Percentiles rank a stretch among this genome's conserved stretches.
These are phyloP conservation scores for Macaria notata DNA, from an alignment of 2,888 invertebrate genomes.

Conservation along the genomic window DNA sequence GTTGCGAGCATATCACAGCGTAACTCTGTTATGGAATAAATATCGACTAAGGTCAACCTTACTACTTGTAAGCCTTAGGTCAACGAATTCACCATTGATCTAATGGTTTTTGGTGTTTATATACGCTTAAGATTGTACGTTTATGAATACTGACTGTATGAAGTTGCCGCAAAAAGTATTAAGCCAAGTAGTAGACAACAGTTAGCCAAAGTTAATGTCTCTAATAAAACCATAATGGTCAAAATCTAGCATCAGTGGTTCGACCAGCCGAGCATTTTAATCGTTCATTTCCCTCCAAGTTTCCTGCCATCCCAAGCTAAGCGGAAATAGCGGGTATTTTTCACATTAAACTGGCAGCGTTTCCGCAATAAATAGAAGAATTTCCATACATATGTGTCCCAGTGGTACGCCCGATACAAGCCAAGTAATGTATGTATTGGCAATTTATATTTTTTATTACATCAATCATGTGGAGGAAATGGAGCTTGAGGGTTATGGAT, in stretches of 20 bases:
- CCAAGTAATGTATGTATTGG: slow-evolving; percentile 32
- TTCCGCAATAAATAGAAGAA: slow-evolving; percentile 33
- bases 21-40: no score
- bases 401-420: slow-evolving; percentile 26
- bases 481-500: slow-evolving; percentile 11
- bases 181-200: no score
- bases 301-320: slow-evolving; percentile 16
- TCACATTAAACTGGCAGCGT: slow-evolving; percentile 33
- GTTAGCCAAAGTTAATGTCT: no score
- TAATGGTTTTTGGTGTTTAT: no score
- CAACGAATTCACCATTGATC: no score
- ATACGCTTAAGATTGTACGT: no score
- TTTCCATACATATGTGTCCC: slow-evolving; percentile 36
- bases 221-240: no score
- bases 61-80: no score
- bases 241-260: neutral
- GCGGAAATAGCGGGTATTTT: slow-evolving; percentile 28
- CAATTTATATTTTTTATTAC: slow-evolving; percentile 36
- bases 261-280: slow-evolving; percentile 8
- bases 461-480: slow-evolving; percentile 26
- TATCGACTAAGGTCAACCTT: no score
- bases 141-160: no score
- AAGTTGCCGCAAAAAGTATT: no score
- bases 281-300: slow-evolving; percentile 8
- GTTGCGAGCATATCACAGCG: no score